A percentile compares a stretch with the other conserved stretches of the same genome.
phyloP scores from a whole-genome alignment of 2,797 vertebrate genomes.

The Phrynocephalus forsythii region DNA sequence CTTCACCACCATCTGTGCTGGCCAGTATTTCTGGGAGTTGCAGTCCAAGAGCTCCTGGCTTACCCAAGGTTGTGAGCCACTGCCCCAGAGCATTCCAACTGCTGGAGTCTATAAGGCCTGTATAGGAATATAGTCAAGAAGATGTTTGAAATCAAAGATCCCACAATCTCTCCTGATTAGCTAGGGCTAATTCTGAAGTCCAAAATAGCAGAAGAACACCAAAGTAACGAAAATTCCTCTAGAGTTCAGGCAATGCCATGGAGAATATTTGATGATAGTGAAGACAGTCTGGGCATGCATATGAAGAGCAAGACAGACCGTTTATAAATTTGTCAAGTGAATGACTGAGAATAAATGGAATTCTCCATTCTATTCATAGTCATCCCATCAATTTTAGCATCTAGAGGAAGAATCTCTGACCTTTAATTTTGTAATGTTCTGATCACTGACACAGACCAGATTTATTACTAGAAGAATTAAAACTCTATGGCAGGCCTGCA shows the following conservation, averaged over 20 bases:
- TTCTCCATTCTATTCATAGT: background rate
- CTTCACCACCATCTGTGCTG: background rate
- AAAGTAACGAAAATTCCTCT: too few relatives aligned
- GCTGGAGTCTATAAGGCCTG: background rate
- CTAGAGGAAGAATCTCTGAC: background rate
- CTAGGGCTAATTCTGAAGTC: too few relatives aligned
- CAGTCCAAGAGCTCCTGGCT: too few relatives aligned
- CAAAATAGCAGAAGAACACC: too few relatives aligned
- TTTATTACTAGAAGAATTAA: background rate
- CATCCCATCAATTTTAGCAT: background rate
- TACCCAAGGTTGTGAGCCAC: background rate
- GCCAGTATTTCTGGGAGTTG: too few relatives aligned
- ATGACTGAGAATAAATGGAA: background rate
- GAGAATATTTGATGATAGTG: too few relatives aligned
- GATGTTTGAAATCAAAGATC: too few relatives aligned
- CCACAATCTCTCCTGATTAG: too few relatives aligned
- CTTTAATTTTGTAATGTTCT: background rate
- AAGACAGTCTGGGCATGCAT: background rate
- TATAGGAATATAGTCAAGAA: too few relatives aligned
- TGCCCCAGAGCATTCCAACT: too few relatives aligned
- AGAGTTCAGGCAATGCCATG: too few relatives aligned
- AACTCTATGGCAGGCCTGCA: too few relatives aligned
- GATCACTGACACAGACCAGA: background rate
- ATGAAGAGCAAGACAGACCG: background rate
- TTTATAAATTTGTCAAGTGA: background rate